These are phyloP conservation scores for Phaethornis superciliosus DNA, from an alignment of 2,113 vertebrate genomes.

Conservation along the genomic window DNA sequence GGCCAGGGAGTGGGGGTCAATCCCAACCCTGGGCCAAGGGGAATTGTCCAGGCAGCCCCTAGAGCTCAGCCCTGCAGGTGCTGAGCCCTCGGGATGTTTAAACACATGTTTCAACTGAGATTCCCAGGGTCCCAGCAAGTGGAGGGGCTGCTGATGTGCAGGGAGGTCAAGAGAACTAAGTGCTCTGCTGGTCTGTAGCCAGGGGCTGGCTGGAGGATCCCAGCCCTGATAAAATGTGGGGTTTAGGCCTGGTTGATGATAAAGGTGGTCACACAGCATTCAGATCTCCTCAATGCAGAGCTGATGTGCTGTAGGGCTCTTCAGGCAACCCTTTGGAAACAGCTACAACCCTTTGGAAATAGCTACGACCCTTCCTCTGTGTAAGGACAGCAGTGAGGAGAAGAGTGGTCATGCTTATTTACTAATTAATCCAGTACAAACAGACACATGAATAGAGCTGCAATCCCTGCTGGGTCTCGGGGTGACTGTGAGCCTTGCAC, in stretches of 20 bases:
- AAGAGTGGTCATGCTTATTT: background rate
- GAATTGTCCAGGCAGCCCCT: fast-evolving
- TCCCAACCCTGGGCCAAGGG: no score
- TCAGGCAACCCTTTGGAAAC: background rate
- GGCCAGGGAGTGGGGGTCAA: fast-evolving
- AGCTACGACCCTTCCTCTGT: background rate
- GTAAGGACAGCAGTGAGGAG: background rate
- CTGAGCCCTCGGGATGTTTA: background rate
- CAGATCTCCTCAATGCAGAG: background rate
- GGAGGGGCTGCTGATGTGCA: background rate
- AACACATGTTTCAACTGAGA: fast-evolving
- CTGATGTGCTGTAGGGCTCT: background rate
- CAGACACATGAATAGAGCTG: fast-evolving
- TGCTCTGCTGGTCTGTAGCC: background rate
- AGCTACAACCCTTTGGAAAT: no score
- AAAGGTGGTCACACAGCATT: fast-evolving
- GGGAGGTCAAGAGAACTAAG: fast-evolving
- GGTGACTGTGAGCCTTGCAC: fast-evolving
- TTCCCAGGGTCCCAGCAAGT: fast-evolving
- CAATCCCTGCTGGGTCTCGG: background rate
- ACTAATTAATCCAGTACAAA: background rate
- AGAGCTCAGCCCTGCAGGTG: fast-evolving
- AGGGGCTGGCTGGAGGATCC: background rate
- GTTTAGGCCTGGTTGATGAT: background rate
- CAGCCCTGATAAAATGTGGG: fast-evolving